A percentile compares a stretch with the other conserved stretches of the same genome.
Evolutionary conservation across 1,140 invertebrate genomes (phyloP).

Genomic region (Hyposmocoma kahamanoa): DNA sequence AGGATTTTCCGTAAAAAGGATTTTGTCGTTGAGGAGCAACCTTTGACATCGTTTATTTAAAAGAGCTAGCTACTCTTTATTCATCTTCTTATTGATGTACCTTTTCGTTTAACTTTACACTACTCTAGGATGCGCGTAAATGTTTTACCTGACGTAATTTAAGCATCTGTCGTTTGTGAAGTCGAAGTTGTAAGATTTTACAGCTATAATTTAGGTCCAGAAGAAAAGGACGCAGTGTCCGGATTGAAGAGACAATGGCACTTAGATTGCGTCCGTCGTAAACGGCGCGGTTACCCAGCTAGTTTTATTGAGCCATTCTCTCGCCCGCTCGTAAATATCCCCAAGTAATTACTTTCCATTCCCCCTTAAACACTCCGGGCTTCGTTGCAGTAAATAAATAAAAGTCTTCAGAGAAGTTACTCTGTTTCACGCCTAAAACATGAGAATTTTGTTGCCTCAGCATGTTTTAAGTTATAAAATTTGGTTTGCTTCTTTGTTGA

Average conservation of each 20-base stretch:
- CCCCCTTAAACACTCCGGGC: constrained; percentile 32
- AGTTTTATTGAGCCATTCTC: constrained; percentile 57
- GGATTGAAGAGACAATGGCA: constrained; percentile 29
- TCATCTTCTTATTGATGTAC: too few species aligned
- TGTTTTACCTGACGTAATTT: too few species aligned
- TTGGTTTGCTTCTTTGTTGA: too few species aligned
- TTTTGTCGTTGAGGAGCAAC: too few species aligned
- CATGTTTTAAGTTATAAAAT: too few species aligned
- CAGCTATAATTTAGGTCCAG: neutral
- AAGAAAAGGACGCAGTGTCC: neutral
- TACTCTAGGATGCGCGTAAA: too few species aligned
- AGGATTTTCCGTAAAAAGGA: too few species aligned
- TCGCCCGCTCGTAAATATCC: constrained; percentile 51
- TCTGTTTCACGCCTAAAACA: neutral
- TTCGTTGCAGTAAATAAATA: constrained; percentile 14
- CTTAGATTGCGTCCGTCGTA: constrained; percentile 36
- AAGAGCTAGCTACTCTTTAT: too few species aligned
- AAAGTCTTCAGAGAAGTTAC: constrained; percentile 8
- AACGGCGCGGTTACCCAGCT: constrained; percentile 47
- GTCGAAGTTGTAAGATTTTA: neutral
- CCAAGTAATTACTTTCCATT: constrained; percentile 54
- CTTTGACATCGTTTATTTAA: too few species aligned
- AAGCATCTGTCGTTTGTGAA: too few species aligned
- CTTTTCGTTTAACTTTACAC: too few species aligned
- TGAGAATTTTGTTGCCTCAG: constrained; percentile 3